Base-by-base conservation (phyloP, 2,888 invertebrate species). In the Drosophila recens region DNA sequence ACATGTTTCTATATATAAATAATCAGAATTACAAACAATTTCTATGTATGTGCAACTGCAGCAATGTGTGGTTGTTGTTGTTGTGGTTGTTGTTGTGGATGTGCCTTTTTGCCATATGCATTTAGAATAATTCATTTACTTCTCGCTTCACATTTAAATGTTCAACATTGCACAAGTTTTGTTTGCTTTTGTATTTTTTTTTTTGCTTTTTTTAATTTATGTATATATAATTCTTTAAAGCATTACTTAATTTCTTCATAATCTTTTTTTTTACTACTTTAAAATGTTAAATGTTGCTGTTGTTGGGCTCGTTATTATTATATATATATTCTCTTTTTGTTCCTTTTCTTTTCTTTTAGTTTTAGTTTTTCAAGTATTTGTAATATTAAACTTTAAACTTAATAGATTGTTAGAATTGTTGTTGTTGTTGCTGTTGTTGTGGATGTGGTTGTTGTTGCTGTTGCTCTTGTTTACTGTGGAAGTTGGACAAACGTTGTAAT, bases 361-460 rank as follows among this genome's bases (percentile, higher is more conserved):
- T 56, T 62, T 38, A 61, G 40, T 58, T 66, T 58, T 49, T 40
- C 30, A 75, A 63, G 62, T 75, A 64, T 61, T 65, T 71, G 33
- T 74, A 64, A 67, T 77, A 75, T 77, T 88, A 74, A 73, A 69
- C 87, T 80, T 80, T 87, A 85, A 87, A 84, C 79, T 84, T 87
- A 84, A 84, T 89, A 79, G 80, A 90, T 80, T 88, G 79, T 92
- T 89, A 90, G 87, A 90, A 87, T 86, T 89, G 64, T 90, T 77
- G 70, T 79, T 77, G 72, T 27, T 27, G 0, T 5, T 27, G 23
- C 5, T 4, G 23, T 5, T 27, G 27, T 75, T 54, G 67, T 72
- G 61, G 72, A 64, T 5, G 27, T 5, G 2, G 27, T 75, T 57
- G 67, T 71, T 58, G 72, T 66, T 74, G 71, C 72, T 72, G 71